These are phyloP conservation scores for Melanostigma gelatinosum DNA, from an alignment of 2,113 vertebrate genomes.

Conservation along the genomic window DNA sequence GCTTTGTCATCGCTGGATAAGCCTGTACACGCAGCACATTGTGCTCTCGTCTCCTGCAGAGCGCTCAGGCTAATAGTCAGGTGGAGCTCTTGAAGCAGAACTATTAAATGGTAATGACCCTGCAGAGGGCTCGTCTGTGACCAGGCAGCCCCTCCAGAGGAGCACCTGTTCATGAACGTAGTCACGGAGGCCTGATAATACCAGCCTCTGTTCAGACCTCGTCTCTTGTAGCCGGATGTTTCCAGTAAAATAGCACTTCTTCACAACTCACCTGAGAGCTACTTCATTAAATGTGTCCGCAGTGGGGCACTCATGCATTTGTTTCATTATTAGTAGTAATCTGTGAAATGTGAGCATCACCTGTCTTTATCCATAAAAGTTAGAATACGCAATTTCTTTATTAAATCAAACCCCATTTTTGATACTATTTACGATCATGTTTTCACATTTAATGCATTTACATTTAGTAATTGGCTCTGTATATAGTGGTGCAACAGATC, in stretches of 20 bases:
- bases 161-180: constrained; percentile 8
- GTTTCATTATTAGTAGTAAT: background rate
- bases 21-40: background rate
- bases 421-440: background rate
- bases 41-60: background rate
- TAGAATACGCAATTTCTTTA: background rate
- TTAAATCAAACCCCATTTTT: background rate
- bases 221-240: background rate
- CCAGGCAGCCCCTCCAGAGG: constrained; percentile 22
- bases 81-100: constrained; percentile 33
- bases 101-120: constrained; percentile 48
- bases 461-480: background rate
- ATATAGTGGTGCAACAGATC: too few relatives aligned
- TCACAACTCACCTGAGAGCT: background rate
- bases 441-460: background rate
- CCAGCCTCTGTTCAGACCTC: background rate
- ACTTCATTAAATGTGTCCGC: background rate
- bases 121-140: constrained; percentile 30
- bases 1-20: background rate
- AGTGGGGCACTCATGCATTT: background rate
- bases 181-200: background rate
- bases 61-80: constrained; percentile 15
- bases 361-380: background rate
- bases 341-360: too few relatives aligned
- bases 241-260: background rate